Conservation (phyloP, 1,140 invertebrate genomes). For the Drosophila nikananu region DNA sequence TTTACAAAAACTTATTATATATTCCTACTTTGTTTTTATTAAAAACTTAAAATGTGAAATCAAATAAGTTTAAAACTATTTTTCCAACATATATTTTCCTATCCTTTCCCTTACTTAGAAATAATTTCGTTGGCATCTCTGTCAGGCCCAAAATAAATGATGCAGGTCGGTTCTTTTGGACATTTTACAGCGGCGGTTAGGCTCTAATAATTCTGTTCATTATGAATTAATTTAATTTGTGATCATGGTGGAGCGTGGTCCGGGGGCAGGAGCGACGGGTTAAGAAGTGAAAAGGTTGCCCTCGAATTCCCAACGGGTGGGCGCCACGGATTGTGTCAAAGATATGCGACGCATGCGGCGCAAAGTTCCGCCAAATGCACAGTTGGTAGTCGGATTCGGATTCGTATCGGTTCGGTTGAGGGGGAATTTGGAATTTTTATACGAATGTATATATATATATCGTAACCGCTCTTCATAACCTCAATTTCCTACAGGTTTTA, state of each 20-base stretch:
- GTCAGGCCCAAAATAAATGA: slow-evolving; percentile 16
- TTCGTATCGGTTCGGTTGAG: slow-evolving; percentile 26
- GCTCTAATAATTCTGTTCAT: slow-evolving; percentile 79
- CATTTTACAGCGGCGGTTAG: slow-evolving; percentile 41
- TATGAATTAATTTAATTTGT: slow-evolving; percentile 82
- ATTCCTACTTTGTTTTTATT: not conserved
- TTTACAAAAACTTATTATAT: no score
- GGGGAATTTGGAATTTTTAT: slow-evolving; percentile 60
- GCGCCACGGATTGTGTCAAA: slow-evolving; percentile 82
- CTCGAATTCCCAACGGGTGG: slow-evolving; percentile 75
- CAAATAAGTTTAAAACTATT: not conserved
- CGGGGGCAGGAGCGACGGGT: not conserved
- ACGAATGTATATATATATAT: slow-evolving; percentile 5
- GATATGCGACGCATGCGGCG: slow-evolving; percentile 81
- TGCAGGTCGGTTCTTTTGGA: slow-evolving; percentile 20
- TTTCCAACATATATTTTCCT: not conserved
- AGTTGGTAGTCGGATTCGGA: slow-evolving; percentile 71
- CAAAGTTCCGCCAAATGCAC: slow-evolving; percentile 82
- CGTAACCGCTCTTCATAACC: slow-evolving; percentile 38
- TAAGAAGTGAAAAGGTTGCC: slow-evolving; percentile 71
- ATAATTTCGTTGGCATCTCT: slow-evolving; percentile 37
- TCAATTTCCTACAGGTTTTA: slow-evolving; percentile 64
- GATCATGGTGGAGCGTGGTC: slow-evolving; percentile 27
- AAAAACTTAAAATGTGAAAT: not conserved
- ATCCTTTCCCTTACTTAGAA: not conserved